phyloP scores from a whole-genome alignment of 2,113 vertebrate genomes.

The Reinhardtius hippoglossoides region DNA sequence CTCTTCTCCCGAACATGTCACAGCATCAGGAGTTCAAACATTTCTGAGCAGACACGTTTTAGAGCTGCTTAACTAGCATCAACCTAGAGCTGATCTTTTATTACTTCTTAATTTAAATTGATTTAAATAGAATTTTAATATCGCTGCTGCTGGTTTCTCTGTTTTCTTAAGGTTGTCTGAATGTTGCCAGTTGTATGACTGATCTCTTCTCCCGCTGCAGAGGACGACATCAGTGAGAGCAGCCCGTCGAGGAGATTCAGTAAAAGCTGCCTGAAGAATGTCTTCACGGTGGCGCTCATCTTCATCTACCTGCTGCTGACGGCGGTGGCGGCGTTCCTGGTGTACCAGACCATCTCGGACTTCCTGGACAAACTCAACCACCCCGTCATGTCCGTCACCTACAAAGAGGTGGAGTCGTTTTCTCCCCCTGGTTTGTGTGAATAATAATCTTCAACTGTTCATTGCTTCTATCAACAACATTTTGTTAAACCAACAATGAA shows the following conservation, averaged over 20 bases:
- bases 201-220: slow-evolving; percentile 53
- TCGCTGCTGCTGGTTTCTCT: too few species aligned
- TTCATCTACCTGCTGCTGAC: slow-evolving; percentile 95
- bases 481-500: too few species aligned
- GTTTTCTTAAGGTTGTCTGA: too few species aligned
- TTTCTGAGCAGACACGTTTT: too few species aligned
- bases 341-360: slow-evolving; percentile 96
- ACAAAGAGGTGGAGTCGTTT: slow-evolving; percentile 93
- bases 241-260: slow-evolving; percentile 84
- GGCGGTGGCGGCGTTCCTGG: slow-evolving; percentile 91
- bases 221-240: slow-evolving; percentile 76
- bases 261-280: slow-evolving; percentile 93
- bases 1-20: neutral
- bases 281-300: slow-evolving; percentile 92
- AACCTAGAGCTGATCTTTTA: too few species aligned
- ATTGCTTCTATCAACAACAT: too few species aligned
- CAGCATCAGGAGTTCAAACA: too few species aligned
- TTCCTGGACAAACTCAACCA: slow-evolving; percentile 93
- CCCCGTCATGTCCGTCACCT: slow-evolving; percentile 96
- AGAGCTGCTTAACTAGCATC: too few species aligned
- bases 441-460: too few species aligned
- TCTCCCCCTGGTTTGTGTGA: slow-evolving; percentile 88
- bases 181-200: too few species aligned
- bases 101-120: too few species aligned
- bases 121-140: too few species aligned